Conservation (phyloP, 2,113 vertebrate species). For the Emydura subglobosa region DNA sequence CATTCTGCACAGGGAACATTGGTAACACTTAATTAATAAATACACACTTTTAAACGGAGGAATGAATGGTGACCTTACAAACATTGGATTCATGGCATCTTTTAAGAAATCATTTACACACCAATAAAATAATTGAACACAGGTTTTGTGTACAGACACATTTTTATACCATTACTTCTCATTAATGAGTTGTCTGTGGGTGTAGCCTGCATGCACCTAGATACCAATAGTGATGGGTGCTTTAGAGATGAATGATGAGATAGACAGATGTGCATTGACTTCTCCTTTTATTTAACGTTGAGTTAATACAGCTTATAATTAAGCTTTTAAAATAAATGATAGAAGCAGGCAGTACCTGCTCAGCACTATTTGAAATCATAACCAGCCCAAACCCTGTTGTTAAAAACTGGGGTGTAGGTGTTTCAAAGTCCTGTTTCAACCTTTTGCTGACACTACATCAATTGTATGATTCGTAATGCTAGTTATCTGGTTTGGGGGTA, state of each 20-base stretch:
- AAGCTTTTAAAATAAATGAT: background rate
- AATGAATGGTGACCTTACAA: background rate
- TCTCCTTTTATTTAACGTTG: slow-evolving; percentile 12
- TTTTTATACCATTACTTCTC: background rate
- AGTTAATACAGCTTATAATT: background rate
- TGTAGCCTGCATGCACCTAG: background rate
- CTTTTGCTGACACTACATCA: slow-evolving; percentile 25
- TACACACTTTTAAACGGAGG: background rate
- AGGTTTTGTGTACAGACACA: background rate
- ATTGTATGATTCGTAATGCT: slow-evolving; percentile 12
- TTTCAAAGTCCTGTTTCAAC: background rate
- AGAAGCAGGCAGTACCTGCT: background rate
- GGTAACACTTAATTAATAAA: background rate
- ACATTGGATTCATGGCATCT: background rate
- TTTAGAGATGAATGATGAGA: background rate
- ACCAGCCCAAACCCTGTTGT: background rate
- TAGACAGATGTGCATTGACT: background rate
- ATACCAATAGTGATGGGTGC: background rate
- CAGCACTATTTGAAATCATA: background rate
- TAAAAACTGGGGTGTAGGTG: background rate
- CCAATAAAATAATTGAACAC: slow-evolving; percentile 12
- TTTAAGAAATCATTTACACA: background rate
- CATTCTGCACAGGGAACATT: background rate
- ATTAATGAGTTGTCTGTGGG: background rate
- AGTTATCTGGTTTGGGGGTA: background rate